Base-by-base conservation (phyloP, 2,797 vertebrate species). In the Microctenopoma stevenorrisi region DNA sequence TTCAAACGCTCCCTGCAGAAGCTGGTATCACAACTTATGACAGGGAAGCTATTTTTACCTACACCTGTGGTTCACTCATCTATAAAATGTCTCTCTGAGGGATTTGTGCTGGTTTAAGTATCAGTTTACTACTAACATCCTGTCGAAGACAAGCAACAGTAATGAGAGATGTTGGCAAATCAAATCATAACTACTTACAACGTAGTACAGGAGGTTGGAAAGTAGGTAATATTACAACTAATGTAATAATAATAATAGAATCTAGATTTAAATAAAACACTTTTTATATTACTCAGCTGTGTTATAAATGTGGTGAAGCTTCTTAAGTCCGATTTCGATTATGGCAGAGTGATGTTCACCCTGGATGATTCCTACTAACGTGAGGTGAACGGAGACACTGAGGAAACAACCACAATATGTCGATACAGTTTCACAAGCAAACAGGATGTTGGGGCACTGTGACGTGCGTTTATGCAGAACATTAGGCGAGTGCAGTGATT, bases 11-110 rank as follows among this genome's bases (percentile, higher is more conserved):
- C 65, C 52, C 13, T 7, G 8, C 26, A 68, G 52, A 70, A 15
- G 22, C 68, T 37, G 15, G n/a, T 30, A 49, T 67, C 50, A 71
- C 65, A 68, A 69, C 79, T 79, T 58, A 79, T 64, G 64, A 64
- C 14, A 47, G 49, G 63, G 47, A 83, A 76, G 70, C 58, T 71
- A 68, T 76, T 79, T 74, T 67, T 68, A 74, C 78, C 52, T 7
- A 13, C 4, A 3, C 4, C 42, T 46, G 7, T 30, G 60, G 43
- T 66, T 84, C 44, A 68, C 64, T 57, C 22, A 9, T 42, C 26
- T 51, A 14, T 30, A 33, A 44, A 50, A 37, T 16, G 35, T 44
- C 37, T 59, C 78, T 64, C 83, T 33, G 64, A 40, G 59, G 69
- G 62, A 37, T 40, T 42, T 28, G 68, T 5, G 64, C 64, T 58